Evolutionary conservation across 2,888 invertebrate genomes (phyloP).

Genomic region (Cheilosia scutellata): DNA sequence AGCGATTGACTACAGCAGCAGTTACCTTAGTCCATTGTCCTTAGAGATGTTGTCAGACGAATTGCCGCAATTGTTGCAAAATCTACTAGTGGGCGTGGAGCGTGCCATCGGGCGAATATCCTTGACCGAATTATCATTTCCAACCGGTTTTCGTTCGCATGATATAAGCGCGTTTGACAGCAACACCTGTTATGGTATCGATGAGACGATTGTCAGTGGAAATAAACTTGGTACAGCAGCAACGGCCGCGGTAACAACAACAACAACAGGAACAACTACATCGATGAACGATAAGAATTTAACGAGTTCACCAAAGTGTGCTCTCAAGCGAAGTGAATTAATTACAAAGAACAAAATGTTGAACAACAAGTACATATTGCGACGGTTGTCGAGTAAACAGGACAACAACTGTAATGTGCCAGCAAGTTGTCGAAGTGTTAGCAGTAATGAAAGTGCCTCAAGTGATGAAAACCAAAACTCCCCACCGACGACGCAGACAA

Average conservation of each 20-base stretch:
- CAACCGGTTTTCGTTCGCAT: constrained; percentile 85
- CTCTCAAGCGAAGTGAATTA: constrained; percentile 83
- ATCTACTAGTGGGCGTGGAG: constrained; percentile 88
- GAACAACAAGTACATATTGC: constrained; percentile 83
- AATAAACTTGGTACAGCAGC: constrained; percentile 67
- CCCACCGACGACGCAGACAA: constrained; percentile 10
- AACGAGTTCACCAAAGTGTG: constrained; percentile 84
- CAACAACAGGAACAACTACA: constrained; percentile 45
- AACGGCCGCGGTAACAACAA: constrained; percentile 12
- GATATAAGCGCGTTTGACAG: constrained; percentile 79
- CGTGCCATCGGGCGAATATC: constrained; percentile 88
- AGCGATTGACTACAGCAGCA: constrained; percentile 81
- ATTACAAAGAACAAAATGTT: constrained; percentile 84
- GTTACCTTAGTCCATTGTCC: constrained; percentile 81
- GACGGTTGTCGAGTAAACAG: constrained; percentile 83
- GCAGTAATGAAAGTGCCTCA: constrained; percentile 81
- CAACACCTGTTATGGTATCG: constrained; percentile 47
- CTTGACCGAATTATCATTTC: constrained; percentile 88
- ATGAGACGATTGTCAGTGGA: constrained; percentile 42
- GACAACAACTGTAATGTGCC: constrained; percentile 80
- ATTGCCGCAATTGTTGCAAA: constrained; percentile 87
- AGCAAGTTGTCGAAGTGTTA: constrained; percentile 82
- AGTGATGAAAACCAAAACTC: constrained; percentile 78
- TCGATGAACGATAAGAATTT: constrained; percentile 80
- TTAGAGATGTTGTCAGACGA: constrained; percentile 85